Conservation (phyloP, 2,797 vertebrate genomes). For the Gymnocypris eckloni region DNA sequence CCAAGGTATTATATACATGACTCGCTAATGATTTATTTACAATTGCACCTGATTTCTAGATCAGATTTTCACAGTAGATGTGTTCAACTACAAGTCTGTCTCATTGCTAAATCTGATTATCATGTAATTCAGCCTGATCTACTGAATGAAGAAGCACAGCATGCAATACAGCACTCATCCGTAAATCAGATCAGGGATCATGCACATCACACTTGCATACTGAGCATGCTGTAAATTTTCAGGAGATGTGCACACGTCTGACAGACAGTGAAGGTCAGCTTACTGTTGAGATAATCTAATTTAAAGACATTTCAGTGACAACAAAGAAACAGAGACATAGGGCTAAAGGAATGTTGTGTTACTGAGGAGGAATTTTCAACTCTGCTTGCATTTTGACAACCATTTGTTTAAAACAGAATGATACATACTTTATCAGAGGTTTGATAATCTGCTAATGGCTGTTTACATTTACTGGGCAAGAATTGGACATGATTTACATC, state of each 20-base stretch:
- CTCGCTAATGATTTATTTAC: not conserved
- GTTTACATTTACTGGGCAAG: no score
- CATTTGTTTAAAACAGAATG: no score
- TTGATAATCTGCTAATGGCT: no score
- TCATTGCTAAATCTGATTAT: no score
- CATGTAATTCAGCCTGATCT: not conserved
- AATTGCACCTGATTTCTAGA: not conserved
- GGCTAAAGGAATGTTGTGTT: not conserved
- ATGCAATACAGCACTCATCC: no score
- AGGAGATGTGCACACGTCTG: conserved; percentile 3
- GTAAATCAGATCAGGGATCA: conserved; percentile 5
- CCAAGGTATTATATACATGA: not conserved
- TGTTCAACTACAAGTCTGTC: not conserved
- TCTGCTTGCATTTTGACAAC: not conserved
- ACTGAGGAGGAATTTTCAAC: not conserved
- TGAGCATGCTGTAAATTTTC: not conserved
- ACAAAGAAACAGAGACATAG: not conserved
- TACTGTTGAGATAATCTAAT: not conserved
- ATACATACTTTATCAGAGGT: no score
- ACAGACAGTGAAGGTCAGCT: conserved; percentile 7
- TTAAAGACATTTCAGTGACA: conserved; percentile 16
- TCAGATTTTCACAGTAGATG: not conserved
- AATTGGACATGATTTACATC: not conserved
- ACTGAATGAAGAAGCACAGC: no score
- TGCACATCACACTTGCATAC: not conserved